A percentile compares a stretch with the other conserved stretches of the same genome.
Conservation (phyloP, 2,888 invertebrate species). For the Caenorhabditis afra region DNA sequence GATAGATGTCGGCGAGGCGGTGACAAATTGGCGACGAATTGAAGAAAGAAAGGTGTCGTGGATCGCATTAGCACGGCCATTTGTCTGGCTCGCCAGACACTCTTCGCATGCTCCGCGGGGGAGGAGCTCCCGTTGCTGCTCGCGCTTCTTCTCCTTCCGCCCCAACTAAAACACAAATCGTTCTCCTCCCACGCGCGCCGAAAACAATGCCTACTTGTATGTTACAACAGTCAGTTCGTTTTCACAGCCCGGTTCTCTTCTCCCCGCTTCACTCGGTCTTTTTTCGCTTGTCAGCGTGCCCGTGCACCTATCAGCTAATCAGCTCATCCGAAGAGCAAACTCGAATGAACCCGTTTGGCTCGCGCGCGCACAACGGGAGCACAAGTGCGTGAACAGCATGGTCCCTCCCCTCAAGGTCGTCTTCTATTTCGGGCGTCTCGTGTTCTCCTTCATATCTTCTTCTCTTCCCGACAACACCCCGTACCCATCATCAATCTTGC, state of each 20-base stretch:
- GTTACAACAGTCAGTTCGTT: constrained; percentile 28
- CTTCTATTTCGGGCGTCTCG: constrained; percentile 40
- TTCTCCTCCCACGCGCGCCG: constrained; percentile 29
- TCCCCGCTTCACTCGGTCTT: not conserved
- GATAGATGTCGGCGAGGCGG: too few species aligned
- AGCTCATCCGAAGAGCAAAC: constrained; percentile 39
- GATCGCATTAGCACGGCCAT: not conserved
- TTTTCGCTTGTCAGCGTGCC: constrained; percentile 27
- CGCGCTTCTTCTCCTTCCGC: constrained; percentile 2
- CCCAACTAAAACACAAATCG: constrained; percentile 22
- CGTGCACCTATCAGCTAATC: constrained; percentile 58
- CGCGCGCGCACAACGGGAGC: constrained; percentile 17
- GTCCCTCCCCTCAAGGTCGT: not conserved
- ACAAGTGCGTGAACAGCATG: constrained; percentile 39
- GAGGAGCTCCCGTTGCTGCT: not conserved
- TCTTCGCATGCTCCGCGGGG: too few species aligned
- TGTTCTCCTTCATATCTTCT: too few species aligned
- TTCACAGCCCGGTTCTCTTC: constrained; percentile 21
- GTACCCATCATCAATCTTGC: constrained; percentile 52
- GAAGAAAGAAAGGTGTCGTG: not conserved
- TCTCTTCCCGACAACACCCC: constrained; percentile 45
- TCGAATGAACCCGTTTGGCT: constrained; percentile 47
- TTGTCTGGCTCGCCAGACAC: constrained; percentile 1
- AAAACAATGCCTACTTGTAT: constrained; percentile 49
- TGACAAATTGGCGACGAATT: not conserved